phyloP scores from a whole-genome alignment of 2,888 invertebrate genomes.

The Orthosia gothica region DNA sequence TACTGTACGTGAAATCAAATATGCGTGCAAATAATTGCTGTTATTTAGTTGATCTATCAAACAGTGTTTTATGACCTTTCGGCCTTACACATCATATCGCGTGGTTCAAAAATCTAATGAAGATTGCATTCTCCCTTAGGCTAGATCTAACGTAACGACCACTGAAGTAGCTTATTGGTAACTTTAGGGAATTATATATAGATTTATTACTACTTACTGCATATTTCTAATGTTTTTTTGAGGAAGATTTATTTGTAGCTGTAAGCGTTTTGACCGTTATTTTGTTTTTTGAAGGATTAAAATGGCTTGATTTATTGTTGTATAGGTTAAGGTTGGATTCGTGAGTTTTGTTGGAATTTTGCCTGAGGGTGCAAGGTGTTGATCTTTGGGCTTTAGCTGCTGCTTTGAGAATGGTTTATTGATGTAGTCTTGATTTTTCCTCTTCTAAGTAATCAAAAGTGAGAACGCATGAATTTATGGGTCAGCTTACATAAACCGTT shows the following conservation, averaged over 20 bases:
- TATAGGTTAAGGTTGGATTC: conserved; percentile 52
- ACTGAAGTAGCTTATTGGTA: conserved; percentile 88
- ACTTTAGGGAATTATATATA: conserved; percentile 85
- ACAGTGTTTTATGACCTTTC: conserved; percentile 38
- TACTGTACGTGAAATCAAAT: not conserved
- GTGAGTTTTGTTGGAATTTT: conserved; percentile 54
- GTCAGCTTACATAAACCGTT: not conserved
- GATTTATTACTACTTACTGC: conserved; percentile 88
- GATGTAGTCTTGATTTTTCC: not conserved
- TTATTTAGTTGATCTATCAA: conserved; percentile 36
- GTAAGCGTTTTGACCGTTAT: conserved; percentile 76
- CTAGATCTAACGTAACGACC: conserved; percentile 84
- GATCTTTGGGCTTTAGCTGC: conserved; percentile 37
- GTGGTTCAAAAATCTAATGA: conserved; percentile 82
- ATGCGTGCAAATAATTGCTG: conserved; percentile 52
- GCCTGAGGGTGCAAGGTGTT: conserved; percentile 65
- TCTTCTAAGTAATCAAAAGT: not conserved
- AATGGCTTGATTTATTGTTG: conserved; percentile 71
- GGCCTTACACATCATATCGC: conserved; percentile 59
- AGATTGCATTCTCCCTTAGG: conserved; percentile 86
- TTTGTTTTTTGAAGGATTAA: conserved; percentile 62
- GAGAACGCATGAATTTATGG: not conserved
- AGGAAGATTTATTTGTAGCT: conserved; percentile 88
- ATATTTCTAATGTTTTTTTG: conserved; percentile 84
- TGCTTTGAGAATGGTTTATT: conserved; percentile 48